Percentiles rank a stretch among this genome's conserved stretches.
phyloP scores from a whole-genome alignment of 92 coral and sea anemone species.

The Zoanthus sansibaricus region DNA sequence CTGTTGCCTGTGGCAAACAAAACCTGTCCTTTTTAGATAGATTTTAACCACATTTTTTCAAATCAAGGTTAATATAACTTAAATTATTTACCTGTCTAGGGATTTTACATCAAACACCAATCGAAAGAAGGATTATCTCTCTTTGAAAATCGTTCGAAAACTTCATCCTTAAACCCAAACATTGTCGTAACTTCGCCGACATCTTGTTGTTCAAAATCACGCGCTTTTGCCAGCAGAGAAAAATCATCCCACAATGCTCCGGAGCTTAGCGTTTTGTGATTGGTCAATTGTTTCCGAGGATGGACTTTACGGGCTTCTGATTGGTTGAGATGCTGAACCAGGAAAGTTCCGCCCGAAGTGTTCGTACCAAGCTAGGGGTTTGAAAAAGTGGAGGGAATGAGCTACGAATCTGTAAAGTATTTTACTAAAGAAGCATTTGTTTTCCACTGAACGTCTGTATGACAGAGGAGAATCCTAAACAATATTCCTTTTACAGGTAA shows the following conservation, averaged over 20 bases:
- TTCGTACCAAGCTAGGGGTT: neutral
- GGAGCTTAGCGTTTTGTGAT: slow-evolving; percentile 52
- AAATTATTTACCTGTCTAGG: slow-evolving; percentile 72
- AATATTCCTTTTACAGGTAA: slow-evolving; percentile 11
- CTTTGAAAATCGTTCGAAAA: slow-evolving; percentile 74
- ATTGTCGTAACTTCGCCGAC: slow-evolving; percentile 77
- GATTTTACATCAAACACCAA: slow-evolving; percentile 71
- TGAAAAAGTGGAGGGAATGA: slow-evolving; percentile 35
- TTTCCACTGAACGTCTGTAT: neutral
- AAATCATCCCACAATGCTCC: slow-evolving; percentile 95
- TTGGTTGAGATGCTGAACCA: slow-evolving; percentile 62
- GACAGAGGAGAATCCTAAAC: slow-evolving; percentile 6
- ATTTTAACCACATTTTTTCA: slow-evolving; percentile 27
- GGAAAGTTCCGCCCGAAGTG: slow-evolving; percentile 48
- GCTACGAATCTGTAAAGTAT: neutral
- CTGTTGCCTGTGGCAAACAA: slow-evolving; percentile 39
- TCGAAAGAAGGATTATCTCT: slow-evolving; percentile 68
- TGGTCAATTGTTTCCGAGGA: slow-evolving; percentile 62
- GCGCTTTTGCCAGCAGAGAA: slow-evolving; percentile 99
- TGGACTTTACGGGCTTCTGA: slow-evolving; percentile 54
- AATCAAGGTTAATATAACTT: slow-evolving; percentile 30
- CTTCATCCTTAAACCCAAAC: slow-evolving; percentile 78
- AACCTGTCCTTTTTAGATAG: slow-evolving; percentile 30
- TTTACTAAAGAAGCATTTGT: neutral
- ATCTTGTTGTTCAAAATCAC: slow-evolving; percentile 99